Evolutionary conservation across 2,888 invertebrate species (phyloP).

Genomic region (Diaperis boleti): DNA sequence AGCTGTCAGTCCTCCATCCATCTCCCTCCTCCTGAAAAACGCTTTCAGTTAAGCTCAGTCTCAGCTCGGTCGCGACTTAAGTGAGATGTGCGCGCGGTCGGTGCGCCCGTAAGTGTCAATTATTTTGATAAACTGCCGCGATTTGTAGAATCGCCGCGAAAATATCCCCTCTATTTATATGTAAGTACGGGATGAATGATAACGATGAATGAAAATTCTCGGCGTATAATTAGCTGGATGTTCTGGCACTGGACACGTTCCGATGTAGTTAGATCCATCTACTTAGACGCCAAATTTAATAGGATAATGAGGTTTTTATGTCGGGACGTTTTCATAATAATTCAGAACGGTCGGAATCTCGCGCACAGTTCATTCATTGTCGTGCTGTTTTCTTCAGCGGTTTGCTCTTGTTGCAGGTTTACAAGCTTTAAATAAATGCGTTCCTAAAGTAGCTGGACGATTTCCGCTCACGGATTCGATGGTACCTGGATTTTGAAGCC

Average conservation of each 20-base stretch:
- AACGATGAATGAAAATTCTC: constrained; percentile 3
- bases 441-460: constrained; percentile 37
- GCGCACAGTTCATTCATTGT: constrained; percentile 10
- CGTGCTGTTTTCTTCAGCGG: too few relatives aligned
- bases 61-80: constrained; percentile 32
- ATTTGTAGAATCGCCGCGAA: constrained; percentile 1
- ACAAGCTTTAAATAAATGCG: constrained; percentile 35
- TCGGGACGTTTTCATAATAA: constrained; percentile 12
- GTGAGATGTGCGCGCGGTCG: constrained; percentile 15
- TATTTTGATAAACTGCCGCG: constrained; percentile 7
- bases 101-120: constrained; percentile 1
- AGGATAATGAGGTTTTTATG: constrained; percentile 30
- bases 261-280: neutral
- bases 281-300: constrained; percentile 27
- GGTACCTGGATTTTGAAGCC: constrained; percentile 24
- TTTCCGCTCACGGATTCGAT: constrained; percentile 52
- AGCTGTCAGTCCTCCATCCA: constrained; percentile 50
- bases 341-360: neutral
- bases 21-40: constrained; percentile 34
- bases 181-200: constrained; percentile 1
- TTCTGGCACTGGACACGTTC: neutral
- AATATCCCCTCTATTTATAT: constrained; percentile 8
- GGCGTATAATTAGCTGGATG: constrained; percentile 12
- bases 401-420: constrained; percentile 33
- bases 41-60: constrained; percentile 21